These are phyloP conservation scores for Phania funesta DNA, from an alignment of 2,888 invertebrate species.

Conservation along the genomic window DNA sequence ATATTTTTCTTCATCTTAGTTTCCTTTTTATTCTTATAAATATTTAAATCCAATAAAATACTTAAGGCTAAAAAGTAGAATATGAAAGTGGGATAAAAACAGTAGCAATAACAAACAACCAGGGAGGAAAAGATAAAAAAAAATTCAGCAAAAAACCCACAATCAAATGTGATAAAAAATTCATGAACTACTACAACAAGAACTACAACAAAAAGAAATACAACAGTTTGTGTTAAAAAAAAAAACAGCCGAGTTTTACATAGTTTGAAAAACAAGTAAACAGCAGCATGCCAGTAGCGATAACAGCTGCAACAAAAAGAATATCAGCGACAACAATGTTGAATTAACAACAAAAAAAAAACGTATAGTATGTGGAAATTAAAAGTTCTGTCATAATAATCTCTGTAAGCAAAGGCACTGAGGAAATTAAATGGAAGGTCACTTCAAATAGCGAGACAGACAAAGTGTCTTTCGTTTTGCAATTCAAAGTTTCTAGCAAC, in stretches of 20 bases:
- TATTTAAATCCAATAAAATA: conserved; percentile 62
- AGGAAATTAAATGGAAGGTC: too few species aligned
- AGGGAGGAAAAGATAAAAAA: background rate
- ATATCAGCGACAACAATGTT: background rate
- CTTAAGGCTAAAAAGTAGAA: conserved; percentile 48
- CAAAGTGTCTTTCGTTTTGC: too few species aligned
- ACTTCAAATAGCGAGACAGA: too few species aligned
- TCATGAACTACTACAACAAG: conserved; percentile 42
- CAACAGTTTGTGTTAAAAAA: background rate
- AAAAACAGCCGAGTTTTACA: too few species aligned
- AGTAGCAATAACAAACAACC: background rate
- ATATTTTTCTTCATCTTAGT: background rate
- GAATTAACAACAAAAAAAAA: background rate
- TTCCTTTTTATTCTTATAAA: conserved; percentile 37
- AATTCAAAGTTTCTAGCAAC: background rate
- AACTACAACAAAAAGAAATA: background rate
- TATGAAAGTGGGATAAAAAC: background rate
- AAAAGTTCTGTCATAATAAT: background rate
- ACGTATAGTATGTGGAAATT: background rate
- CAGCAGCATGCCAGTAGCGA: background rate
- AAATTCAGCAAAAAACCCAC: conserved; percentile 33
- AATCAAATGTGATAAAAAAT: conserved; percentile 62
- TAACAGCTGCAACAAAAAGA: conserved; percentile 15
- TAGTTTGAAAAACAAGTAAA: background rate
- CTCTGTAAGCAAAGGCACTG: background rate